Evolutionary conservation across 1,140 invertebrate species (phyloP), one percentile per base, ranked within the genome.

Genomic region (Marisa cornuarietis): DNA sequence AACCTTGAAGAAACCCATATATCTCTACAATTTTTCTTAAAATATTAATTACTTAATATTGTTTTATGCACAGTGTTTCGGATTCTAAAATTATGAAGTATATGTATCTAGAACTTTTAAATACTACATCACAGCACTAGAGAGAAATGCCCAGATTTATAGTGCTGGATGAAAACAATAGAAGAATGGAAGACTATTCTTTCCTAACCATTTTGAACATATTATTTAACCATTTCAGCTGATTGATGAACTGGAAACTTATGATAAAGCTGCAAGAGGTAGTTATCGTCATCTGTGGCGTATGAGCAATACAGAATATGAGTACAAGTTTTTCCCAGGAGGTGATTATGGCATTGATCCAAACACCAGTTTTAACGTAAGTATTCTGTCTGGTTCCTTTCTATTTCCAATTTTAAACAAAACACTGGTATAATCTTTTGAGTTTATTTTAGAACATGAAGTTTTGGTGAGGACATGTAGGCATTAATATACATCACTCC

Each of bases 291-390:
- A 97, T 87, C 93, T 93, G 66, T 99, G 97, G 96, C 92, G 95
- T 71, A 95, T 96, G 85, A 94, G 94, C 81, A 96, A 96, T 8
- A 94, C 95, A 89, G 95, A 96, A 0, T 96, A 97, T 89, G 94
- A 97, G 62, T 92, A 96, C 72, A 94, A 97, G 0, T 95, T 97
- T 89, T 98, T 96, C 87, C 96, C 97, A 0, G 84, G 88, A 0
- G 95, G 96, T 0, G 96, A 96, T 9, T 97, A 94, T 90, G 97
- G 96, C 20, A 94, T 98, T 77, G 97, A 99, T 90, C 96, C 96
- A 1, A 98, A 98, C 90, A 93, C 95, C 61, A 99, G 97, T 0
- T 98, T 98, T 87, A 95, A 96, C 91, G 91, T 92, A 82, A 86
- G 75, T 79, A 18, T 62, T 26, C 24, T 10, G 16, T 58, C 16